phyloP scores from a whole-genome alignment of 2,797 vertebrate species.

The Ceryle rudis region DNA sequence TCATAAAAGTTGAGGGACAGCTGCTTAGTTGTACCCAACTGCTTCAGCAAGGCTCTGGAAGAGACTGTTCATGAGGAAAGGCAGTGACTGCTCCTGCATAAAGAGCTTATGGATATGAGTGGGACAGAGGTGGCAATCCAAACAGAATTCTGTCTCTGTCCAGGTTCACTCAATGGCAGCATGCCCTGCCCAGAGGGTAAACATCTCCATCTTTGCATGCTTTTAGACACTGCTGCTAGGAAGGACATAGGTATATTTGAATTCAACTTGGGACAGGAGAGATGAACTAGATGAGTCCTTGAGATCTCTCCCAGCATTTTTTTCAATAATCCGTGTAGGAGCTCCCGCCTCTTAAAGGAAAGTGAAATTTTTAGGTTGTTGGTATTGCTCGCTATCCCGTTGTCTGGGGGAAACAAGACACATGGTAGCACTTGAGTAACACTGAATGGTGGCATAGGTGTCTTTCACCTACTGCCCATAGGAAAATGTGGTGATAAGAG shows the following conservation, averaged over 20 bases:
- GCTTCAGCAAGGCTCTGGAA: background rate
- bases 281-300: background rate
- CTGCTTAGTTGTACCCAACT: background rate
- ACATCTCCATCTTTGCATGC: background rate
- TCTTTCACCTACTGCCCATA: background rate
- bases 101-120: background rate
- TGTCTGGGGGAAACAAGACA: background rate
- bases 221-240: background rate
- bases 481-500: background rate
- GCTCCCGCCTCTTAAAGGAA: background rate
- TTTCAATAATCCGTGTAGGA: background rate
- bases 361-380: background rate
- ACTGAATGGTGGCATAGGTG: background rate
- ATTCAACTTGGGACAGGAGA: background rate
- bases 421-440: background rate
- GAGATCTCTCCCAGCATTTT: background rate
- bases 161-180: fast-evolving
- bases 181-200: background rate
- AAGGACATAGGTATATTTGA: background rate
- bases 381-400: background rate
- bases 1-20: background rate
- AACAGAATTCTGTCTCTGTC: background rate
- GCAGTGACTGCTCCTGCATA: background rate
- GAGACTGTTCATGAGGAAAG: background rate
- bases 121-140: background rate